Evolutionary conservation across 2,113 vertebrate species (phyloP).

Genomic region (Pan paniscus): DNA sequence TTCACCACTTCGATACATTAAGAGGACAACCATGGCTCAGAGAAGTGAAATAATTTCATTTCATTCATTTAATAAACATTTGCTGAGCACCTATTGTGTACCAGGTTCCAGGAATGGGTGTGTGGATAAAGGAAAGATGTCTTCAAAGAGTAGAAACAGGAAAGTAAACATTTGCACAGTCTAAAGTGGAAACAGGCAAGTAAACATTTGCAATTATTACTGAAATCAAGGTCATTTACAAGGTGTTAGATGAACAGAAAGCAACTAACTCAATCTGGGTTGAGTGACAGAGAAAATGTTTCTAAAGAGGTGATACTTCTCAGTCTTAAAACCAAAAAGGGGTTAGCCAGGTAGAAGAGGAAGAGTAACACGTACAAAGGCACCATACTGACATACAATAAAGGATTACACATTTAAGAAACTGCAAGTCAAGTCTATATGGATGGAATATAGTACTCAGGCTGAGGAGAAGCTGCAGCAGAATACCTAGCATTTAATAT

Average conservation of each 20-base stretch:
- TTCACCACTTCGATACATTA: conserved; percentile 1
- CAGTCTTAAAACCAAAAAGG: neutral
- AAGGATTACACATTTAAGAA: neutral
- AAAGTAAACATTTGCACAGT: neutral
- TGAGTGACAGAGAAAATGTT: conserved; percentile 26
- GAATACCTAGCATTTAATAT: conserved; percentile 22
- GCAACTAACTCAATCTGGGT: neutral
- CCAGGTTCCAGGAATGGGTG: neutral
- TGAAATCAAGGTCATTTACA: conserved; percentile 32
- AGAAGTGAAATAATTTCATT: conserved; percentile 3
- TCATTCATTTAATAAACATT: conserved; percentile 36
- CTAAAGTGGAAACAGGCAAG: neutral
- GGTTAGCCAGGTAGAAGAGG: neutral
- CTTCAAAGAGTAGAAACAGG: neutral
- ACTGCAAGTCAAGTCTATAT: neutral
- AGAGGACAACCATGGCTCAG: neutral
- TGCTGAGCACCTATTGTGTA: neutral
- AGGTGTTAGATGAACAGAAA: conserved; percentile 31
- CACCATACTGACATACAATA: neutral
- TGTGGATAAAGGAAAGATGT: neutral
- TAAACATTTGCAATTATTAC: conserved; percentile 39
- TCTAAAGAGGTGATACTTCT: conserved; percentile 33
- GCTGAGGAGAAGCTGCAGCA: neutral
- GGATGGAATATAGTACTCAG: neutral
- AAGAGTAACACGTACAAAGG: neutral